A percentile compares a stretch with the other conserved stretches of the same genome.
Evolutionary conservation across 2,113 vertebrate genomes (phyloP).

Genomic region (Sinocyclocheilus maitianheensis): DNA sequence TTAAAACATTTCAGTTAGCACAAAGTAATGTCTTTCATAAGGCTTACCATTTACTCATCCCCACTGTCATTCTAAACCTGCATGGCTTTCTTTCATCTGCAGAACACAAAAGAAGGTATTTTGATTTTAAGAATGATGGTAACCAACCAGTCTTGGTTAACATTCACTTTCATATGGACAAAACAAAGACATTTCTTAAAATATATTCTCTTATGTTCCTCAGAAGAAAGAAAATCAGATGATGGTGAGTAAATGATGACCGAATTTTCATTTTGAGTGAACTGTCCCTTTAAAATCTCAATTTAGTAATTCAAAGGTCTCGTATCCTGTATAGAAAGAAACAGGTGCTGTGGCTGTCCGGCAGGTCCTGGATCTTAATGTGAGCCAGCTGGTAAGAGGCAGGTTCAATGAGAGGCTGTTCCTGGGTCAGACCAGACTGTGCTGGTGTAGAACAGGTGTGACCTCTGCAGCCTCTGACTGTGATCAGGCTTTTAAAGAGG

Average conservation of each 20-base stretch:
- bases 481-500: neutral
- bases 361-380: slow-evolving; percentile 34
- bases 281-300: neutral
- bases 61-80: neutral
- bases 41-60: neutral
- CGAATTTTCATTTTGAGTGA: neutral
- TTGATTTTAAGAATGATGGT: neutral
- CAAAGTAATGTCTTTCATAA: neutral
- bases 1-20: neutral
- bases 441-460: neutral
- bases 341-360: slow-evolving; percentile 23
- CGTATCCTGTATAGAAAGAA: slow-evolving; percentile 12
- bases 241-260: neutral
- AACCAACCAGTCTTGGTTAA: neutral
- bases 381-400: slow-evolving; percentile 40
- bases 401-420: slow-evolving; percentile 13
- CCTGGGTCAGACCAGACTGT: slow-evolving; percentile 16
- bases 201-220: neutral
- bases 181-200: neutral
- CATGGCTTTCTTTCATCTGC: neutral
- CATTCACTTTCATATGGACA: neutral
- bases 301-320: slow-evolving; percentile 17
- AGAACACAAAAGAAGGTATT: neutral
- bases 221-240: neutral
- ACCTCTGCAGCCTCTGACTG: slow-evolving; percentile 3